These are phyloP conservation scores for Montipora capricornis DNA, from an alignment of 64 coral and sea anemone species.

Conservation along the genomic window DNA sequence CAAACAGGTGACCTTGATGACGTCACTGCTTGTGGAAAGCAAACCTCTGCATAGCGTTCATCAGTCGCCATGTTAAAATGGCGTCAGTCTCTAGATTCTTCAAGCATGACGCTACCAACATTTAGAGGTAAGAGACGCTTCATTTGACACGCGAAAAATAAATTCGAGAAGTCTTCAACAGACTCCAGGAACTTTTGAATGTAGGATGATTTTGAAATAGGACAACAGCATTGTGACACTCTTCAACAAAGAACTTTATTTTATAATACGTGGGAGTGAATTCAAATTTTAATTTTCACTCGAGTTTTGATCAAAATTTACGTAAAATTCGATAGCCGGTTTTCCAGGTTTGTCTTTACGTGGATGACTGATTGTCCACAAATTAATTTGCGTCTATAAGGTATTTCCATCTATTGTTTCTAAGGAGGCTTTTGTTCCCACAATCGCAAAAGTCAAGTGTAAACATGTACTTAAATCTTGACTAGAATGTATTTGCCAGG, in stretches of 20 bases:
- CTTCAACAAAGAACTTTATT: background rate
- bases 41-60: background rate
- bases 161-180: background rate
- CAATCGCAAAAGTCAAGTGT: background rate
- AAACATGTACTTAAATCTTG: background rate
- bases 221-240: background rate
- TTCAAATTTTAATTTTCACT: background rate
- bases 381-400: background rate
- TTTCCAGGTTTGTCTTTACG: background rate
- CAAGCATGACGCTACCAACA: slow-evolving; percentile 34
- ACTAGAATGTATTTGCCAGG: background rate
- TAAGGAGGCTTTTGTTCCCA: background rate
- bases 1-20: slow-evolving; percentile 13
- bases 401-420: background rate
- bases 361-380: background rate
- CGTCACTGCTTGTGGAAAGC: slow-evolving; percentile 32
- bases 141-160: slow-evolving; percentile 6
- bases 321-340: background rate
- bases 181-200: background rate
- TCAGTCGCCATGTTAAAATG: slow-evolving; percentile 38
- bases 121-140: slow-evolving; percentile 38
- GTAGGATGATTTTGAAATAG: background rate
- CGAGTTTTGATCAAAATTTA: background rate
- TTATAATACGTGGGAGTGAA: background rate
- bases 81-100: slow-evolving; percentile 13